Evolutionary conservation across 2,113 vertebrate genomes (phyloP).

Genomic region (Regulus satrapa): DNA sequence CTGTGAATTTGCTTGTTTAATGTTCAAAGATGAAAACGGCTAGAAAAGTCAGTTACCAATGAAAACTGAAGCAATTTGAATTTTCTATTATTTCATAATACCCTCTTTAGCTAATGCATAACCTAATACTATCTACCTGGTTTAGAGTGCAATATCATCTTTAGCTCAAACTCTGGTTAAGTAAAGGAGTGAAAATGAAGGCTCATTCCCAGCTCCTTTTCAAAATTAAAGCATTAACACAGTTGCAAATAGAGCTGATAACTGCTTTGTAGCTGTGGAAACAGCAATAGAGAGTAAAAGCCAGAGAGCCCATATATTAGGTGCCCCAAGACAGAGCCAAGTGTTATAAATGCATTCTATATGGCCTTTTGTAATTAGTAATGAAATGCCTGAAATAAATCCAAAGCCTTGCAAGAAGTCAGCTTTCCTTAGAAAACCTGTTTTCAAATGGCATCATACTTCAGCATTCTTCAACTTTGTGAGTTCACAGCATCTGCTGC

Average conservation of each 20-base stretch:
- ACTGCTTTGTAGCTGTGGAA: not conserved
- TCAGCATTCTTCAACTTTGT: slow-evolving; percentile 60
- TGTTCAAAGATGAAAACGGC: not conserved
- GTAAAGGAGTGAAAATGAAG: not conserved
- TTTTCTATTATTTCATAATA: not conserved
- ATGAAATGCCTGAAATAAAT: slow-evolving; percentile 56
- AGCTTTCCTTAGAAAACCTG: slow-evolving; percentile 66
- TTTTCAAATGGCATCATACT: slow-evolving; percentile 60
- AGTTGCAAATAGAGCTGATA: not conserved
- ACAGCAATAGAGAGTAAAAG: slow-evolving; percentile 15
- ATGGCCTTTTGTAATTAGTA: slow-evolving; percentile 42
- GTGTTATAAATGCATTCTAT: slow-evolving; percentile 12
- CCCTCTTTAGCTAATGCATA: not conserved
- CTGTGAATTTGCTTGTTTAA: not conserved
- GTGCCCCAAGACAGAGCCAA: slow-evolving; percentile 45
- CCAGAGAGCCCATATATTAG: not conserved
- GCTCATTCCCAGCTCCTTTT: not conserved
- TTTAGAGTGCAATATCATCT: not conserved
- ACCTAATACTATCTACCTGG: not conserved
- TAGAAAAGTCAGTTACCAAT: not conserved
- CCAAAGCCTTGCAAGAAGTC: slow-evolving; percentile 51
- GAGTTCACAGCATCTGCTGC: slow-evolving; percentile 68
- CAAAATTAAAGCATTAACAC: slow-evolving; percentile 20
- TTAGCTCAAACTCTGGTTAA: not conserved
- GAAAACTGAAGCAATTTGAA: not conserved